A percentile compares a stretch with the other conserved stretches of the same genome.
phyloP scores from a whole-genome alignment of 2,888 invertebrate genomes.

The Cistogaster globosa region DNA sequence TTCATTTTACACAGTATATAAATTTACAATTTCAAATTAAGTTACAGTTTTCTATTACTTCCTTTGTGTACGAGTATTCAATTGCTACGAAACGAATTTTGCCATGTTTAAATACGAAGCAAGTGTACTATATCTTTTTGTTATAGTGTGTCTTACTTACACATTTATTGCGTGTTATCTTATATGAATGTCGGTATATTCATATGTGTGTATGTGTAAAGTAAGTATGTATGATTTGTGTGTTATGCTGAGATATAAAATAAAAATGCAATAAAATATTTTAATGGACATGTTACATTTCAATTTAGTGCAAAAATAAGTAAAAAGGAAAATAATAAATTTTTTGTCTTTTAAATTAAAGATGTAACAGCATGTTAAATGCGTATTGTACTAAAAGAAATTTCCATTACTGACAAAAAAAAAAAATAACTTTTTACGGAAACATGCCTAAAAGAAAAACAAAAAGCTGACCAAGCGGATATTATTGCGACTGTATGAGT shows the following conservation, averaged over 20 bases:
- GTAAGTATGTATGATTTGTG: conserved; percentile 22
- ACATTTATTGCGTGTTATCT: background rate
- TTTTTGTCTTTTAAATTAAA: conserved; percentile 35
- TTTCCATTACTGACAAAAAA: conserved; percentile 50
- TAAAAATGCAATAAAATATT: conserved; percentile 66
- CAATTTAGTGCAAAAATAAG: conserved; percentile 44
- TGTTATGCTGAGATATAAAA: conserved; percentile 59
- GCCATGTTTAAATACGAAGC: background rate
- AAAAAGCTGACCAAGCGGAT: conserved; percentile 53
- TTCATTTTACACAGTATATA: conserved; percentile 2
- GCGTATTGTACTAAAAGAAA: conserved; percentile 34
- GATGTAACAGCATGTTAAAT: conserved; percentile 42
- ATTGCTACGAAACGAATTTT: conserved; percentile 18
- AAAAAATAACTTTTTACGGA: background rate
- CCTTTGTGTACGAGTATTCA: conserved; percentile 1
- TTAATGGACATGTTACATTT: conserved; percentile 67
- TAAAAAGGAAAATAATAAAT: conserved; percentile 18
- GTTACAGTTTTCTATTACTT: conserved; percentile 2
- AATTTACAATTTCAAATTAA: conserved; percentile 22
- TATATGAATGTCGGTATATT: background rate
- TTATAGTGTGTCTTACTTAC: too few species aligned
- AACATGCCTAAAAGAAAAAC: conserved; percentile 33
- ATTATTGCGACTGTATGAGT: conserved; percentile 10
- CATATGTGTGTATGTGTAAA: background rate
- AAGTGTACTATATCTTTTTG: background rate